Base-by-base conservation (phyloP, 2,113 vertebrate species). In the Octodon degus region DNA sequence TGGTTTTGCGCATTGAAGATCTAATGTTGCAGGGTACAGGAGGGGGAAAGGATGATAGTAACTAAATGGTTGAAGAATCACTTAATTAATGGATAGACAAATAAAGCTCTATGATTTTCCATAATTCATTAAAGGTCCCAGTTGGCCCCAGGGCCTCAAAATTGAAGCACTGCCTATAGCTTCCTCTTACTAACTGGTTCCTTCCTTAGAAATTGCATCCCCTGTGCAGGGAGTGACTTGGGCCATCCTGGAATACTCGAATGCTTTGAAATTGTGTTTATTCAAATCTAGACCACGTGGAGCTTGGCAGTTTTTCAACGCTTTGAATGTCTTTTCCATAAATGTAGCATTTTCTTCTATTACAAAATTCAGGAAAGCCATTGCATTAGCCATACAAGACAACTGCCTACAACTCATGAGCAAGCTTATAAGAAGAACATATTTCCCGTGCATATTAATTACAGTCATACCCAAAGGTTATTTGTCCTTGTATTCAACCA, bases 391-490 rank as follows among this genome's bases (percentile, higher is more conserved):
- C 85, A 87, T 60, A 1, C 14, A 7, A 47, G 19, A 68, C 60
- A 85, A 65, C 58, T n/a, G 67, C n/a, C 43, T 79, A 63, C 90
- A 93, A 63, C 24, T 89, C 58, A 84, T 62, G 27, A 76, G 55
- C 40, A 76, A 2, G 11, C 63, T 91, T 85, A 34, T 0, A 84
- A 80, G 17, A 90, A 84, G 22, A 95, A 85, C 60, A 0, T 37
- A 80, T 90, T 55, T 80, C 90, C 30, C 90, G 86, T 85, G 32
- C 60, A 43, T 58, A 60, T 93, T 47, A 68, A 60, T 87, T 80
- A 27, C 14, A 58, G 84, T 60, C 34, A 40, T 65, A 55, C 55
- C 3, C 22, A 17, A 86, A 86, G 7, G 43, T 55, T 86, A 4
- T 37, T 65, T n/a, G 10, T 40, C 19, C 19, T 58, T 7, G 10